Evolutionary conservation across 2,113 vertebrate species (phyloP).

Genomic region (Melanotaenia duboulayi): DNA sequence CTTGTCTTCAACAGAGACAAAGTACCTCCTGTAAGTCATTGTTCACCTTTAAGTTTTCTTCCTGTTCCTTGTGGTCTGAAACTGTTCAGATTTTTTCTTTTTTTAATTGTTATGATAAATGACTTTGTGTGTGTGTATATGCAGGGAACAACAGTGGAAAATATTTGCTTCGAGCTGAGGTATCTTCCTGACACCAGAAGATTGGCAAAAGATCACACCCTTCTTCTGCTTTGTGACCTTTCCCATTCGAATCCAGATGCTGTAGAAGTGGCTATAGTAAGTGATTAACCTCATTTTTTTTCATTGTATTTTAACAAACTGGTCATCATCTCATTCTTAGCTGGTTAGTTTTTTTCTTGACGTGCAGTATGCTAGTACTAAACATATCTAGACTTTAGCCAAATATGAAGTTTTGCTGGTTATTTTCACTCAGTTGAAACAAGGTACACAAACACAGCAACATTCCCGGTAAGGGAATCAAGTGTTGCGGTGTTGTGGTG

Average conservation of each 20-base stretch:
- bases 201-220: constrained; percentile 85
- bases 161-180: constrained; percentile 92
- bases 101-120: constrained; percentile 6
- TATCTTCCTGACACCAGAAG: constrained; percentile 87
- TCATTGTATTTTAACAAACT: neutral
- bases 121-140: constrained; percentile 13
- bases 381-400: neutral
- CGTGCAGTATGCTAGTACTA: neutral
- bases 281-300: constrained; percentile 57
- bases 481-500: too few relatives aligned
- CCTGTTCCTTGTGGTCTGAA: neutral
- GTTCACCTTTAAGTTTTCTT: fast-evolving
- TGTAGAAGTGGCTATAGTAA: constrained; percentile 94
- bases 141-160: constrained; percentile 94
- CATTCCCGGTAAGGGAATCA: too few relatives aligned
- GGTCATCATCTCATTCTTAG: neutral
- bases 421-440: neutral
- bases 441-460: too few relatives aligned
- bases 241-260: constrained; percentile 86
- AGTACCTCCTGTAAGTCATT: constrained; percentile 87
- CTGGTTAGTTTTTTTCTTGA: neutral
- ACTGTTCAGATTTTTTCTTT: neutral
- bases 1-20: constrained; percentile 90
- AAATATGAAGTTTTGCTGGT: neutral
- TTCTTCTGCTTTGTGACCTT: constrained; percentile 91